These are phyloP conservation scores for Sylvicola cinctus DNA, from an alignment of 2,888 invertebrate genomes.

Conservation along the genomic window DNA sequence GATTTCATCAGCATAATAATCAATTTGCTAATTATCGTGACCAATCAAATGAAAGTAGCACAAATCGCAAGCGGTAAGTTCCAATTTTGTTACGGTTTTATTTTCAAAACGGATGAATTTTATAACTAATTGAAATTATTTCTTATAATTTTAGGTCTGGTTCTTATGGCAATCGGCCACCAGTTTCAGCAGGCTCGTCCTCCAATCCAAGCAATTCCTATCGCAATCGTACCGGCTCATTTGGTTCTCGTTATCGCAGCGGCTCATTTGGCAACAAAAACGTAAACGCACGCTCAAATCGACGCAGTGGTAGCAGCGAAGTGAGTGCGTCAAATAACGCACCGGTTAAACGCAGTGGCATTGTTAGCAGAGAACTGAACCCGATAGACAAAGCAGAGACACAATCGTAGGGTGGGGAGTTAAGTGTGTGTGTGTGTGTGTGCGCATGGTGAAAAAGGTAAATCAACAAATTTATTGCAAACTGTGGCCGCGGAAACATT, in stretches of 20 bases:
- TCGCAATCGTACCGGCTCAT: conserved; percentile 22
- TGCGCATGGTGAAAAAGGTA: too few species aligned
- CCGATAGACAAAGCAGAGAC: too few species aligned
- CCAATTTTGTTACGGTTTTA: not conserved
- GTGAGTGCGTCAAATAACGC: too few species aligned
- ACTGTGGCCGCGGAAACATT: too few species aligned
- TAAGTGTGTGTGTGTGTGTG: too few species aligned
- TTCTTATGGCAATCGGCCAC: conserved; percentile 19
- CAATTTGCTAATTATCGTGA: conserved; percentile 12
- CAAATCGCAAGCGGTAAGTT: conserved; percentile 1
- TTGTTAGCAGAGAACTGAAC: too few species aligned
- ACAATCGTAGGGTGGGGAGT: too few species aligned
- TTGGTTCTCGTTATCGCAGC: conserved; percentile 16
- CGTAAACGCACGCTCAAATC: not conserved
- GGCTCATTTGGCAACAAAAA: too few species aligned
- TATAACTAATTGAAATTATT: not conserved
- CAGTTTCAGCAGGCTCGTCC: conserved; percentile 3
- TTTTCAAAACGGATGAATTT: too few species aligned
- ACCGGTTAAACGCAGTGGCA: too few species aligned
- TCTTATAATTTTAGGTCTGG: conserved; percentile 12
- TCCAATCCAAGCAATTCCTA: conserved; percentile 14
- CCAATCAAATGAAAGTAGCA: not conserved
- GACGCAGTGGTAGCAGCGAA: not conserved
- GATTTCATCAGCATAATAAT: conserved; percentile 2
- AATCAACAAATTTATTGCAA: too few species aligned